Base-by-base conservation (phyloP, 1,140 invertebrate genomes). In the Neuroterus valhalla region DNA sequence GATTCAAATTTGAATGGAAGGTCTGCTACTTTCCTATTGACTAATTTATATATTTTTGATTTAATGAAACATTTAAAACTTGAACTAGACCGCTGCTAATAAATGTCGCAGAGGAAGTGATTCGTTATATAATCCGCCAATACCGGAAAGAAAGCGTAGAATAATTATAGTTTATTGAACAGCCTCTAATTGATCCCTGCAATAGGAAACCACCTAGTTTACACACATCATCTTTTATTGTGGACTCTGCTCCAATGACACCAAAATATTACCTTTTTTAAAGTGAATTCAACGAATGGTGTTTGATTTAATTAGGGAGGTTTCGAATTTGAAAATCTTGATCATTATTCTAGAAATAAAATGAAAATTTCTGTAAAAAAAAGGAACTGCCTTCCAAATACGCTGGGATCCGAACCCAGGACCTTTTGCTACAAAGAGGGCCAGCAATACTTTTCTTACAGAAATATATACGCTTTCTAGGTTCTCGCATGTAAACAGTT, bases 101-200 rank as follows among this genome's bases (percentile, higher is more conserved):
- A 11, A 55, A 55, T 55, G 23, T 15, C 23, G 21, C 15, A 10
- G 21, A 55, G 52, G 52, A 55, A 55, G 52, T 55, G 21, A 55
- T 31, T 55, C 14, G 52, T 55, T 55, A 55, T 55, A 26, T 55
- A 55, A 55, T 23, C 52, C 19, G 21, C 3, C 23, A 55, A 55
- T 55, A 31, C 52, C 21, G 52, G 52, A 55, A 55, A 55, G 52
- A 55, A 55, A 55, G 52, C 52, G 21, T 55, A 15, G 52, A 55
- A 26, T 55, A 55, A 55, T 11, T 55, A 55, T 55, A 55, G 52
- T 14, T 55, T 21, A 55, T 55, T 55, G 52, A 55, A 55, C 52
- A 55, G 19, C 15, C 21, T 23, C 21, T 55, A 55, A 55, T 55
- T 55, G 52, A 23, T 55, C 12, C 26, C 12, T 23, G 52, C 26